These are phyloP conservation scores for Lophotriccus pileatus DNA, from an alignment of 2,797 vertebrate species.

Conservation along the genomic window DNA sequence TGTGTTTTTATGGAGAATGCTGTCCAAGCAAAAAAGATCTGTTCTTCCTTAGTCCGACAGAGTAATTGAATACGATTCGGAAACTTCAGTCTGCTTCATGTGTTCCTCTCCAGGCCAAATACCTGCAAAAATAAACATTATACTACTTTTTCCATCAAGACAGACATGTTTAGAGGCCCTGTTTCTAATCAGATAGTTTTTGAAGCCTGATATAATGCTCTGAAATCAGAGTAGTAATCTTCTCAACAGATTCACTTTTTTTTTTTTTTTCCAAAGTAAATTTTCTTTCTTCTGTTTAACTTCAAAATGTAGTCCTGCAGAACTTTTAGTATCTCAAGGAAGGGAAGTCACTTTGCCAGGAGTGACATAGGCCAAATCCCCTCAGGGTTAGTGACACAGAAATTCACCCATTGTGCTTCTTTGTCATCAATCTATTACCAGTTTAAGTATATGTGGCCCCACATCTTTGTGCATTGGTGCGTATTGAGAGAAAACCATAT, in stretches of 20 bases:
- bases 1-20: constrained; percentile 5
- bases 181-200: constrained; percentile 1
- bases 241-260: not conserved
- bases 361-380: not conserved
- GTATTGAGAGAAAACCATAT: not conserved
- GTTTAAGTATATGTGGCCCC: not conserved
- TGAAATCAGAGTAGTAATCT: not conserved
- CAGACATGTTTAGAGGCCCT: not conserved
- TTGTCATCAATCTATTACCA: not conserved
- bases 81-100: not conserved
- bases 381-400: not conserved
- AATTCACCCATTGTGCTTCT: not conserved
- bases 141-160: not conserved
- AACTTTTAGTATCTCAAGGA: not conserved
- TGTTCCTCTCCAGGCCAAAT: not conserved
- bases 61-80: not conserved
- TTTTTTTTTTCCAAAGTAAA: not conserved
- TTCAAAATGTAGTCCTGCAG: not conserved
- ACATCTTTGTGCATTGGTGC: not conserved
- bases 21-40: constrained; percentile 15
- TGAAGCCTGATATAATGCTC: not conserved
- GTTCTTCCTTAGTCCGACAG: not conserved
- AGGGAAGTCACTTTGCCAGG: not conserved
- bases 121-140: constrained; percentile 4
- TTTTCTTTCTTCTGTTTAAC: not conserved